phyloP scores from a whole-genome alignment of 1,140 invertebrate species.

The Tyrophagus putrescentiae region DNA sequence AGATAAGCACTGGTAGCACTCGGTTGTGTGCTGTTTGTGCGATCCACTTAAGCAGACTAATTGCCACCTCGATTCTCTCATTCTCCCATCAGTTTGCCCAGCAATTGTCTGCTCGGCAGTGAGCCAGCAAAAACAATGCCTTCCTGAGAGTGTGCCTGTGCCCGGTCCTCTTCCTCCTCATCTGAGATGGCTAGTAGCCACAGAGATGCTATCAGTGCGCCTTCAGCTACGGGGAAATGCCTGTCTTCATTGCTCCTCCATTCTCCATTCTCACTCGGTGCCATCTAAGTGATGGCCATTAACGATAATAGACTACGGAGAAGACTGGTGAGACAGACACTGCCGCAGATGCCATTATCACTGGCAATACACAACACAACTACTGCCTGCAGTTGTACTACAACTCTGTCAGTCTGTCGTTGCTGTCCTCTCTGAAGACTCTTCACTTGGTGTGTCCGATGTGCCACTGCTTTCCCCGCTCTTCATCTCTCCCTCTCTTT shows the following conservation, averaged over 20 bases:
- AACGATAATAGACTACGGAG: constrained; percentile 19
- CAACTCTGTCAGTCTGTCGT: too few species aligned
- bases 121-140: too few species aligned
- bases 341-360: background rate
- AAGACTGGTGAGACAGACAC: constrained; percentile 4
- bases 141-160: too few species aligned
- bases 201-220: constrained; percentile 3
- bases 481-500: background rate
- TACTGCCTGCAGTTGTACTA: too few species aligned
- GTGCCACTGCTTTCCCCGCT: background rate
- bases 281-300: constrained; percentile 12
- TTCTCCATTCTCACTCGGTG: too few species aligned
- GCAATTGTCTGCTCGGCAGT: too few species aligned
- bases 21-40: too few species aligned
- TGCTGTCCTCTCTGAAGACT: background rate
- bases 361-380: too few species aligned
- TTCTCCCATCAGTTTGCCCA: background rate
- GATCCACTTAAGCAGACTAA: constrained; percentile 1
- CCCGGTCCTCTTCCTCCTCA: too few species aligned
- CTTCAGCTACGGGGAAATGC: constrained; percentile 1
- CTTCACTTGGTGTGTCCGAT: background rate
- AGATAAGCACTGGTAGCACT: too few species aligned
- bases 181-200: too few species aligned
- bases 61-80: constrained; percentile 5
- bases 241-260: too few species aligned